phyloP scores from a whole-genome alignment of 2,888 invertebrate species.

The Caenorhabditis becei region DNA sequence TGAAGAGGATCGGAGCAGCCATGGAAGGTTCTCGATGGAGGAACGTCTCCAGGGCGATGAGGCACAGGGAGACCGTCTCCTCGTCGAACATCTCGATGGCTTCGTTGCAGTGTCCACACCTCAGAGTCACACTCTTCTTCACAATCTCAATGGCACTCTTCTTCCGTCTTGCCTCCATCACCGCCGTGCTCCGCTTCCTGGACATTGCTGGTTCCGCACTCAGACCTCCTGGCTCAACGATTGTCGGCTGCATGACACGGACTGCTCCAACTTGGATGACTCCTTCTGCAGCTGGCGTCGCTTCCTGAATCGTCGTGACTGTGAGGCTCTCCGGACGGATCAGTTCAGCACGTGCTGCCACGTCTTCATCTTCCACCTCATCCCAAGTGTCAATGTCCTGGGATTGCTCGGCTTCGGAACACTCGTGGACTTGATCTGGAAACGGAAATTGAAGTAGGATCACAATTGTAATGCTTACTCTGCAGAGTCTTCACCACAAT shows the following conservation, averaged over 20 bases:
- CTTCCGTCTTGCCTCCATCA: conserved; percentile 41
- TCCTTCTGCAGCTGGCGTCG: conserved; percentile 24
- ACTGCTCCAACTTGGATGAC: conserved; percentile 37
- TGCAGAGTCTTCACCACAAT: conserved; percentile 94
- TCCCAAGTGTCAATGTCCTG: conserved; percentile 68
- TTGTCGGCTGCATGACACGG: conserved; percentile 61
- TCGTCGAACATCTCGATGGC: conserved; percentile 94
- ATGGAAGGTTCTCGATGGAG: conserved; percentile 94
- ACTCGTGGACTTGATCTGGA: conserved; percentile 68
- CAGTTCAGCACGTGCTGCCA: conserved; percentile 43
- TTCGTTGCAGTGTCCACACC: conserved; percentile 93
- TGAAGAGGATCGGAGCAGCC: conserved; percentile 94
- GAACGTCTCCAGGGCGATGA: conserved; percentile 94
- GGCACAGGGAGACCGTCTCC: conserved; percentile 90
- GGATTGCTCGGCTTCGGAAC: conserved; percentile 56
- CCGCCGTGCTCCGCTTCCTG: conserved; percentile 30
- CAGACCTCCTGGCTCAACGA: conserved; percentile 48
- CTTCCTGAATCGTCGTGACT: conserved; percentile 65
- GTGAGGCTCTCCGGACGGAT: conserved; percentile 74
- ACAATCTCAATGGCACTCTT: conserved; percentile 52
- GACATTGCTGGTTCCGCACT: conserved; percentile 15
- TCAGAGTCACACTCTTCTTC: conserved; percentile 73
- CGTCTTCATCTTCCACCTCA: conserved; percentile 62
- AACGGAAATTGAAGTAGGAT: background rate
- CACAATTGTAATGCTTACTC: conserved; percentile 62